Conservation (phyloP, 1,140 invertebrate species). For the Ceratoteleas bidentatus region DNA sequence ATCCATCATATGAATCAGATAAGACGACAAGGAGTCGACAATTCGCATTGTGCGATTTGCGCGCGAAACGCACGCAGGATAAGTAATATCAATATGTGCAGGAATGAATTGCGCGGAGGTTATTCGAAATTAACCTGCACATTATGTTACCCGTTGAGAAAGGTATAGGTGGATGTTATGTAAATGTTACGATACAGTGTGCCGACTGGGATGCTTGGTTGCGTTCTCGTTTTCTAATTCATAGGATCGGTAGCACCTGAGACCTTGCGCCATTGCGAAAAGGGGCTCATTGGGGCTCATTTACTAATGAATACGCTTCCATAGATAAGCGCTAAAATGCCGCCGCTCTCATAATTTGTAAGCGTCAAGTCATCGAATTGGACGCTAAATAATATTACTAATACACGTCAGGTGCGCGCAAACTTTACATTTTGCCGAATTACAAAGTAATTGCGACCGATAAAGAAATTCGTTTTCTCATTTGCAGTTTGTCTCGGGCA, state of each 20-base stretch:
- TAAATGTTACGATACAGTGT: slow-evolving; percentile 38
- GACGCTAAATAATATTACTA: slow-evolving; percentile 50
- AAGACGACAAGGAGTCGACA: neutral
- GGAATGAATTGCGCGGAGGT: slow-evolving; percentile 53
- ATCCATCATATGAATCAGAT: neutral
- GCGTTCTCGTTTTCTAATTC: slow-evolving; percentile 61
- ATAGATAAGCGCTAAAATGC: slow-evolving; percentile 66
- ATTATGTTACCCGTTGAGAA: slow-evolving; percentile 36
- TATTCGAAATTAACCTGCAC: slow-evolving; percentile 57
- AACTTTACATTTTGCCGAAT: too few species aligned
- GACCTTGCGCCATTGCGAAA: slow-evolving; percentile 71
- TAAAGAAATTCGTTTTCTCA: too few species aligned
- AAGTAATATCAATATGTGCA: slow-evolving; percentile 50
- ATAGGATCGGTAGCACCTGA: slow-evolving; percentile 73
- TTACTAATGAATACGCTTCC: slow-evolving; percentile 77
- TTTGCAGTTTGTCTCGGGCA: too few species aligned
- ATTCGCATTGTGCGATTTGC: neutral
- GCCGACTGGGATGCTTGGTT: slow-evolving; percentile 40
- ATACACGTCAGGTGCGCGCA: slow-evolving; percentile 23
- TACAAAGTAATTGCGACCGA: too few species aligned
- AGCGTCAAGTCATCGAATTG: slow-evolving; percentile 43
- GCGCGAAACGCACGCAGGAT: slow-evolving; percentile 13
- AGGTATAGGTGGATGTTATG: slow-evolving; percentile 35
- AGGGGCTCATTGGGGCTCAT: slow-evolving; percentile 77
- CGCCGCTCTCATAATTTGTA: slow-evolving; percentile 58